phyloP scores from a whole-genome alignment of 2,888 invertebrate species.

The Agriopis marginaria region DNA sequence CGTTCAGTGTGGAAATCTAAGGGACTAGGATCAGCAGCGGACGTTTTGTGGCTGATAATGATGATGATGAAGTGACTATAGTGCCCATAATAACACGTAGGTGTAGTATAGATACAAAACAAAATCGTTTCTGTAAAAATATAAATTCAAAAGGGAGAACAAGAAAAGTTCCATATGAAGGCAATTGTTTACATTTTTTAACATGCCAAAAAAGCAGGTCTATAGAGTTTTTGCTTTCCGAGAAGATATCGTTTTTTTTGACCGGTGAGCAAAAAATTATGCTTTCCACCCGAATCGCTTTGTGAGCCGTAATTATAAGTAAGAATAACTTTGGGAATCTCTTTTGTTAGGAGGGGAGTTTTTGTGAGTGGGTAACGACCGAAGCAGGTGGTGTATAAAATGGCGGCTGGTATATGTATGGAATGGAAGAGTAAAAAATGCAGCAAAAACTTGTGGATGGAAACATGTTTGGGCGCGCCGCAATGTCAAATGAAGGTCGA shows the following conservation, averaged over 20 bases:
- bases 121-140: background rate
- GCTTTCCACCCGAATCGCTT: slow-evolving; percentile 75
- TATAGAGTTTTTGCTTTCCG: slow-evolving; percentile 66
- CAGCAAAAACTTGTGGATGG: slow-evolving; percentile 72
- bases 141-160: slow-evolving; percentile 3
- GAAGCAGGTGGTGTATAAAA: slow-evolving; percentile 83
- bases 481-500: slow-evolving; percentile 84
- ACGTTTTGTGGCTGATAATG: no score
- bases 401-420: slow-evolving; percentile 72
- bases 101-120: no score
- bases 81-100: background rate
- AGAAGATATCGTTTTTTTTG: slow-evolving; percentile 74
- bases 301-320: slow-evolving; percentile 81
- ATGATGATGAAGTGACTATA: background rate
- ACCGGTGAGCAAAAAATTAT: slow-evolving; percentile 65
- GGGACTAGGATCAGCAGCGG: no score
- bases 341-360: slow-evolving; percentile 81
- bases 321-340: slow-evolving; percentile 83
- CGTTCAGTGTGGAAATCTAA: no score
- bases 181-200: slow-evolving; percentile 82
- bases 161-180: slow-evolving; percentile 25
- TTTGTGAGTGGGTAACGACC: slow-evolving; percentile 82
- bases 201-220: slow-evolving; percentile 62
- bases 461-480: slow-evolving; percentile 52
- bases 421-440: slow-evolving; percentile 61